Evolutionary conservation across 2,797 vertebrate species (phyloP).

Genomic region (Morus bassanus): DNA sequence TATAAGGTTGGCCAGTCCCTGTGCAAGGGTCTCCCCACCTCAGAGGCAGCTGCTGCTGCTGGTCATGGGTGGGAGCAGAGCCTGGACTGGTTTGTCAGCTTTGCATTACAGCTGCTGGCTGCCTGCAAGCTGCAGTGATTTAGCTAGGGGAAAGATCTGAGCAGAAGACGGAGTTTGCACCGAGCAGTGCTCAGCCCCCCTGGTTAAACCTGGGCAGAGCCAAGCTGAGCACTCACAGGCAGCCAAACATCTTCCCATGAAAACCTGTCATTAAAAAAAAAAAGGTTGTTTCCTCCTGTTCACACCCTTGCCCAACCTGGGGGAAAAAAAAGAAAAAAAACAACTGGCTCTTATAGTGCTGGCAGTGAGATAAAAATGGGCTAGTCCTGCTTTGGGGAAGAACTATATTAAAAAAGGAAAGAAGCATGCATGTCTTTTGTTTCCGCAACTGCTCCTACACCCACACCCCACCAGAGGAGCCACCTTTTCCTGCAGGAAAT

Average conservation of each 20-base stretch:
- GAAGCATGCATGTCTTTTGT: not conserved
- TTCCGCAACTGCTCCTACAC: not conserved
- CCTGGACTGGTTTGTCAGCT: constrained; percentile 13
- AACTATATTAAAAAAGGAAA: constrained; percentile 21
- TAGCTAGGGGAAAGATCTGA: not conserved
- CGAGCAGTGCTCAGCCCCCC: not conserved
- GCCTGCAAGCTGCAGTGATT: not conserved
- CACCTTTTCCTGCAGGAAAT: not conserved
- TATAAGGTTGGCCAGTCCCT: not conserved
- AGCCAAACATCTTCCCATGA: constrained; percentile 1
- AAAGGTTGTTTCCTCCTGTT: not conserved
- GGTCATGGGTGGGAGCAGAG: not conserved
- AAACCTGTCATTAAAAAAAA: not conserved
- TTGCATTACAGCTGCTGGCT: not conserved
- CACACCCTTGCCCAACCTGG: constrained; percentile 7
- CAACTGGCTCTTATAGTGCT: not conserved
- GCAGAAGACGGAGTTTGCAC: not conserved
- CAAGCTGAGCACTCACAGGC: not conserved
- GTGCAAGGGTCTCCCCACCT: not conserved
- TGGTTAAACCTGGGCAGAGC: not conserved
- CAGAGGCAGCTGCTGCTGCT: not conserved
- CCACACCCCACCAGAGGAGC: not conserved
- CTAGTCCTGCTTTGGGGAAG: constrained; percentile 25
- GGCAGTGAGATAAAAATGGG: constrained; percentile 21
- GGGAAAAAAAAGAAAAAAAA: not conserved